Evolutionary conservation across 1,140 invertebrate genomes (phyloP).

Genomic region (Muscidifurax raptorellus): DNA sequence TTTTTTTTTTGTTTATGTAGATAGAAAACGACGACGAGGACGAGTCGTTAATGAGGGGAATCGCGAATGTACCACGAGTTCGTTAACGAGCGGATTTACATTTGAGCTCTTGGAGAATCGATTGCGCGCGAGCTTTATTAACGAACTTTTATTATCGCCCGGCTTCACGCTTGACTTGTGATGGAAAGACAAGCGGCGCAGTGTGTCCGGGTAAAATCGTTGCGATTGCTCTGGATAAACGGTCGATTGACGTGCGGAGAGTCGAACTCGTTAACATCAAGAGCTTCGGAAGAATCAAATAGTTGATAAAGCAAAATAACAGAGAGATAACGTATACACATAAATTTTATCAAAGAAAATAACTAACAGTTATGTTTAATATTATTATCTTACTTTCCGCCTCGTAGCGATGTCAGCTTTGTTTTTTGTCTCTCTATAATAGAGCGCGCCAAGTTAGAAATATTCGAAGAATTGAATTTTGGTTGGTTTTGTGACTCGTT

Average conservation of each 20-base stretch:
- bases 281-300: neutral
- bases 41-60: neutral
- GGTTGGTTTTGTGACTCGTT: no score
- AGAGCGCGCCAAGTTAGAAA: no score
- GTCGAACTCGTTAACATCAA: neutral
- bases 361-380: no score
- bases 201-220: no score
- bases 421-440: no score
- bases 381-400: no score
- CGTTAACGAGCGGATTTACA: conserved; percentile 25
- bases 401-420: no score
- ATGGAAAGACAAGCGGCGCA: neutral
- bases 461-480: no score
- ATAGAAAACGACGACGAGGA: no score
- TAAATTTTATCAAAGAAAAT: no score
- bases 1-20: neutral
- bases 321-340: no score
- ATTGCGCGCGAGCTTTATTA: neutral
- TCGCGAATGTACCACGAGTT: neutral
- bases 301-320: neutral
- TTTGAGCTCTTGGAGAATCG: neutral
- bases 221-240: neutral
- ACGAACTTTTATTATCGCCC: neutral
- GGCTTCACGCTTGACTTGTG: neutral
- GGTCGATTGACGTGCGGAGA: no score